phyloP scores from a whole-genome alignment of 2,888 invertebrate genomes.

The Erebia aethiops region DNA sequence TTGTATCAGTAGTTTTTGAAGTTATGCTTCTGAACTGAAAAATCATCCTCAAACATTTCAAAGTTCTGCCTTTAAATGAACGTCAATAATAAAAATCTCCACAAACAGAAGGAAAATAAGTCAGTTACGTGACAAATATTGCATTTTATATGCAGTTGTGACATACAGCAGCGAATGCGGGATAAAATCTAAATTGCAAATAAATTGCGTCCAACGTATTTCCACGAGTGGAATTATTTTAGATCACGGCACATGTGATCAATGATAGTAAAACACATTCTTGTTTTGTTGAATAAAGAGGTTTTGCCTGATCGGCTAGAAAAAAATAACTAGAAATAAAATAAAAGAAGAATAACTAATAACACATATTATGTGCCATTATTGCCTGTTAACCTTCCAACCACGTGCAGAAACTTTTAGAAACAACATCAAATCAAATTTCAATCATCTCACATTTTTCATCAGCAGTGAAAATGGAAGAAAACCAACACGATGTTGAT shows the following conservation, averaged over 20 bases:
- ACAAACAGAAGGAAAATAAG: neutral
- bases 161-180: conserved; percentile 12
- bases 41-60: too few relatives aligned
- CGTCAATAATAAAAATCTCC: neutral
- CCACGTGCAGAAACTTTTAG: neutral
- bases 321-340: too few relatives aligned
- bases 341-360: too few relatives aligned
- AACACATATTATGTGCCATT: too few relatives aligned
- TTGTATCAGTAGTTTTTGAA: too few relatives aligned
- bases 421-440: too few relatives aligned
- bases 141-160: conserved; percentile 19
- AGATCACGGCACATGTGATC: conserved; percentile 29
- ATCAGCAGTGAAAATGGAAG: too few relatives aligned
- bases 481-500: neutral
- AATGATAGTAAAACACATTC: neutral
- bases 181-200: conserved; percentile 43
- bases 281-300: neutral
- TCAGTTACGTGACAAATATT: too few relatives aligned
- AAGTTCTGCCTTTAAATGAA: neutral
- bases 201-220: conserved; percentile 32
- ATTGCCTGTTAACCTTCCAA: too few relatives aligned
- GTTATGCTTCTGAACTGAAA: neutral
- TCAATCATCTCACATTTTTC: too few relatives aligned
- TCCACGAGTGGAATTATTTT: conserved; percentile 30
- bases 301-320: neutral